These are phyloP conservation scores for Chlorospingus semifuscus DNA, from an alignment of 2,797 vertebrate genomes.

Conservation along the genomic window DNA sequence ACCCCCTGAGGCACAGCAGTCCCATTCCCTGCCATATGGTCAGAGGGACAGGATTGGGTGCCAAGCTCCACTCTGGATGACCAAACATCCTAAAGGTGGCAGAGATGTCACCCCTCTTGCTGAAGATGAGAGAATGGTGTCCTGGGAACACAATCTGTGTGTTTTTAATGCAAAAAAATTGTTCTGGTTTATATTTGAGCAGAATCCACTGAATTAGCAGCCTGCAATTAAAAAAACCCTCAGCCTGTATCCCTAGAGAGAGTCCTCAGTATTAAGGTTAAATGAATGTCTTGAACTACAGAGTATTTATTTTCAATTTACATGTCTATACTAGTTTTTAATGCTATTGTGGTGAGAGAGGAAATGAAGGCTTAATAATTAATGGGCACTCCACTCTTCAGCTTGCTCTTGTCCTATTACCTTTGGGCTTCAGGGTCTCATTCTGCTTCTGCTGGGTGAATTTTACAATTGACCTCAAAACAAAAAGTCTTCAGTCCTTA, in stretches of 20 bases:
- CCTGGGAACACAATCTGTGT: background rate
- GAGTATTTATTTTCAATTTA: slow-evolving; percentile 23
- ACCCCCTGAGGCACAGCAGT: background rate
- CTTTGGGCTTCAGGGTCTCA: background rate
- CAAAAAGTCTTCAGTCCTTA: background rate
- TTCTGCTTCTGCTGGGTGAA: background rate
- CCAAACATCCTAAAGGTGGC: background rate
- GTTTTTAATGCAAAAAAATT: background rate
- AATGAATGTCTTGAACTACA: background rate
- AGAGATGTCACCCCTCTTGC: background rate
- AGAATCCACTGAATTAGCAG: background rate
- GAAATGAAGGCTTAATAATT: background rate
- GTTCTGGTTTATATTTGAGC: background rate
- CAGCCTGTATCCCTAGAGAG: background rate
- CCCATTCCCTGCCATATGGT: background rate
- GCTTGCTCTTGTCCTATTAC: background rate
- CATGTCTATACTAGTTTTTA: background rate
- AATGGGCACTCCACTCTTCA: background rate
- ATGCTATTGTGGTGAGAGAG: background rate
- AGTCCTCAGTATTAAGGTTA: background rate
- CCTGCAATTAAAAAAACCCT: background rate
- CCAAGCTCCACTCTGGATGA: background rate
- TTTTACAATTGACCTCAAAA: background rate
- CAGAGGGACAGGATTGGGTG: background rate
- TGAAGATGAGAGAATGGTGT: background rate